Percentiles rank a stretch among this genome's conserved stretches.
Evolutionary conservation across 2,888 invertebrate genomes (phyloP).

Genomic region (Smittia aterrima): DNA sequence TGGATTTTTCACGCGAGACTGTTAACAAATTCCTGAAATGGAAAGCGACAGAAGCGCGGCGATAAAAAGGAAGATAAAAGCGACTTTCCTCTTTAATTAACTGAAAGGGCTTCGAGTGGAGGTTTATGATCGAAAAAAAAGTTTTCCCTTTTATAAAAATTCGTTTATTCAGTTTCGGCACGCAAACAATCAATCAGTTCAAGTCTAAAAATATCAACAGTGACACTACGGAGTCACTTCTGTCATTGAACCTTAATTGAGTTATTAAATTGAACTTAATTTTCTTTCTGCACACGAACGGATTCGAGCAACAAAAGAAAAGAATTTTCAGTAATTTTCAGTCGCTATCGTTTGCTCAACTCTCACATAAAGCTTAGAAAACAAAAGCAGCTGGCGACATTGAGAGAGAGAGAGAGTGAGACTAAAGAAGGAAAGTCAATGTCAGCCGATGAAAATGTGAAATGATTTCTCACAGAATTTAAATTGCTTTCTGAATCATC

Average conservation of each 20-base stretch:
- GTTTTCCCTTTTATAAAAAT: background rate
- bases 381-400: background rate
- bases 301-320: background rate
- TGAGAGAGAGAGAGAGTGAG: background rate
- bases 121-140: background rate
- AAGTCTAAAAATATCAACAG: background rate
- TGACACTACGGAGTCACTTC: conserved; percentile 9
- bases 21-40: background rate
- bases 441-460: conserved; percentile 19
- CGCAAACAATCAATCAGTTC: conserved; percentile 19
- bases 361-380: background rate
- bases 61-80: conserved; percentile 5
- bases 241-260: conserved; percentile 23
- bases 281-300: background rate
- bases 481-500: conserved; percentile 19
- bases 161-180: background rate
- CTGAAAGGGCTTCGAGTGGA: background rate
- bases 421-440: conserved; percentile 1
- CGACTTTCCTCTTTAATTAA: conserved; percentile 20
- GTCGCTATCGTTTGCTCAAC: background rate
- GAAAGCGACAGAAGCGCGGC: background rate
- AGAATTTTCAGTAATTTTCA: too few species aligned
- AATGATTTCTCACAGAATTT: conserved; percentile 11
- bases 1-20: background rate
- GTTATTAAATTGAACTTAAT: background rate